Conservation (phyloP, 2,113 vertebrate species). For the Bungarus multicinctus region DNA sequence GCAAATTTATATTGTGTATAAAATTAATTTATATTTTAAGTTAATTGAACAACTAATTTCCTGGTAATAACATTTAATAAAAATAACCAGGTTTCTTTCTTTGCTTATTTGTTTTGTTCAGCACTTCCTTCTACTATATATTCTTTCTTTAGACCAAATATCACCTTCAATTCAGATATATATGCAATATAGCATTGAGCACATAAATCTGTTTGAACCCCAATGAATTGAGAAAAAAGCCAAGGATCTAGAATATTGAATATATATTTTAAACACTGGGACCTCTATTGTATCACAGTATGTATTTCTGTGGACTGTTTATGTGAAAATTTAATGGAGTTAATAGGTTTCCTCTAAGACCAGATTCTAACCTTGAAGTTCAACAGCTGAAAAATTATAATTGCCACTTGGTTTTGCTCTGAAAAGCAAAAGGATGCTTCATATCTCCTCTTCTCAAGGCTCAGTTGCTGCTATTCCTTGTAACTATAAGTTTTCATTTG, state of each 20-base stretch:
- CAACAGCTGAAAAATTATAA: slow-evolving; percentile 1
- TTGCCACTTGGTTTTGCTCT: not conserved
- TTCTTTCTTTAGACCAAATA: not conserved
- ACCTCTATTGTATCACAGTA: not conserved
- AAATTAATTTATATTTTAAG: not conserved
- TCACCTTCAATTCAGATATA: not conserved
- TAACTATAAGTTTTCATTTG: slow-evolving; percentile 43
- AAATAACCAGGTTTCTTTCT: not conserved
- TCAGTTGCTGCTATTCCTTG: not conserved
- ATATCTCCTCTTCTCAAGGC: slow-evolving; percentile 5
- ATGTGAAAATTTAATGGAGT: not conserved
- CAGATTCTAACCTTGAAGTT: slow-evolving; percentile 6
- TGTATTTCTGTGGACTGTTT: not conserved
- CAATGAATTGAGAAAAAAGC: slow-evolving; percentile 13
- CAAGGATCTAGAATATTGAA: not conserved
- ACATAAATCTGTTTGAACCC: not conserved
- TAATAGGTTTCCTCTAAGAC: not conserved
- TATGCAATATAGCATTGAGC: not conserved
- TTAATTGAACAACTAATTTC: not conserved
- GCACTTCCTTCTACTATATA: not conserved
- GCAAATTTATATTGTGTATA: not conserved
- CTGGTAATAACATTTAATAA: not conserved
- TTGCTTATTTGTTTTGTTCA: not conserved
- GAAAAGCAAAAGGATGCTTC: slow-evolving; percentile 26
- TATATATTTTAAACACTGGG: not conserved